Conservation (phyloP, 2,113 vertebrate genomes). For the Phasianus colchicus region DNA sequence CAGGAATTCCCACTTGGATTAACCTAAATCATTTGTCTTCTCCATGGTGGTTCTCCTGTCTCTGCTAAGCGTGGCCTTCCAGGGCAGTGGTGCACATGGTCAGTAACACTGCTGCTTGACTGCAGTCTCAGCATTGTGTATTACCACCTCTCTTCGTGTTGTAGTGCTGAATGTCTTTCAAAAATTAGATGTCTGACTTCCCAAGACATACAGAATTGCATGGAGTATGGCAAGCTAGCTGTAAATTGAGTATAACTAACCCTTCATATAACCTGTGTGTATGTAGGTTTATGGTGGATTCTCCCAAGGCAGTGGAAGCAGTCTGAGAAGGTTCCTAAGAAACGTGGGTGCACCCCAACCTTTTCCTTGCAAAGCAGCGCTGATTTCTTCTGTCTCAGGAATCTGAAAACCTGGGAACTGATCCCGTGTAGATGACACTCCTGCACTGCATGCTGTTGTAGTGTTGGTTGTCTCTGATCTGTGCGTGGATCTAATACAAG, state of each 20-base stretch:
- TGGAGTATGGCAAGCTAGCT: not conserved
- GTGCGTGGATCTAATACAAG: not conserved
- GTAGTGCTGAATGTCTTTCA: not conserved
- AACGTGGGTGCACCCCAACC: not conserved
- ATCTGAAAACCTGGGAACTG: not conserved
- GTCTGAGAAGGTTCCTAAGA: not conserved
- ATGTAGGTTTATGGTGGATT: not conserved
- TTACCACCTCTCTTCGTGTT: not conserved
- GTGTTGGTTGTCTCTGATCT: not conserved
- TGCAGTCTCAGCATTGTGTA: not conserved
- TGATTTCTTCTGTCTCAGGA: not conserved
- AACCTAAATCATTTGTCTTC: not conserved
- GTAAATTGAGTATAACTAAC: not conserved
- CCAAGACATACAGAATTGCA: not conserved
- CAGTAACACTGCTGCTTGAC: not conserved
- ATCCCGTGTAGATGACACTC: not conserved
- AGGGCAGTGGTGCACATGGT: not conserved
- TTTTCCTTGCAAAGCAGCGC: not conserved
- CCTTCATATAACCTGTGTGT: not conserved
- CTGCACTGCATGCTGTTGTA: fast-evolving
- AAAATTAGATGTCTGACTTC: not conserved
- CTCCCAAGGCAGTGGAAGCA: not conserved
- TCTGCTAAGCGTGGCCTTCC: not conserved
- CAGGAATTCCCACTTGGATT: not conserved
- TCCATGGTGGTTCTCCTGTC: not conserved